Conservation (phyloP, 2,888 invertebrate species). For the Aspidiotus rigidus region DNA sequence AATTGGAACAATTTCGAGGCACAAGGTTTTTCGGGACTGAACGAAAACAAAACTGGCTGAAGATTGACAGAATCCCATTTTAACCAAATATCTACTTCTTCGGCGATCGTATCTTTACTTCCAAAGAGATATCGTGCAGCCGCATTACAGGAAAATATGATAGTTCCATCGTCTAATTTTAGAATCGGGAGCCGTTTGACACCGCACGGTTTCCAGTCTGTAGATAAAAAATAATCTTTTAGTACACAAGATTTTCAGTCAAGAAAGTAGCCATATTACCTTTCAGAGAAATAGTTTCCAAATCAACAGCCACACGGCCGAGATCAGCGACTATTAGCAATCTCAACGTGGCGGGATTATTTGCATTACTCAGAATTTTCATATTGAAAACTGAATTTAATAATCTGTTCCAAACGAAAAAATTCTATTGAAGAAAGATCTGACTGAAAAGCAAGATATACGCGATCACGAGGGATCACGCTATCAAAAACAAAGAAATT, state of each 20-base stretch:
- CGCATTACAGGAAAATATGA: slow-evolving; percentile 63
- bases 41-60: slow-evolving; percentile 16
- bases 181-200: slow-evolving; percentile 53
- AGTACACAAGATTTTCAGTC: background rate
- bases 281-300: slow-evolving; percentile 53
- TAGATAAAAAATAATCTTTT: background rate
- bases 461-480: too few species aligned
- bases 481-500: too few species aligned
- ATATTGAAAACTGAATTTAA: slow-evolving; percentile 45
- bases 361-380: slow-evolving; percentile 65
- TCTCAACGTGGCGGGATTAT: slow-evolving; percentile 67
- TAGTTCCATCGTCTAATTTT: slow-evolving; percentile 52
- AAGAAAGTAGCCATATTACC: slow-evolving; percentile 47
- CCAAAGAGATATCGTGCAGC: slow-evolving; percentile 58
- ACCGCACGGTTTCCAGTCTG: slow-evolving; percentile 11
- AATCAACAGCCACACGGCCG: slow-evolving; percentile 48
- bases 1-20: background rate
- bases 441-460: too few species aligned
- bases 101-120: slow-evolving; percentile 39
- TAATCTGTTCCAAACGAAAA: too few species aligned
- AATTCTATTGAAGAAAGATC: too few species aligned
- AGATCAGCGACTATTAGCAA: slow-evolving; percentile 60
- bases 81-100: slow-evolving; percentile 43
- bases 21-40: slow-evolving; percentile 6
- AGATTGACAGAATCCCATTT: slow-evolving; percentile 45